phyloP scores from a whole-genome alignment of 2,888 invertebrate genomes.

The Minunthozetes semirufus region DNA sequence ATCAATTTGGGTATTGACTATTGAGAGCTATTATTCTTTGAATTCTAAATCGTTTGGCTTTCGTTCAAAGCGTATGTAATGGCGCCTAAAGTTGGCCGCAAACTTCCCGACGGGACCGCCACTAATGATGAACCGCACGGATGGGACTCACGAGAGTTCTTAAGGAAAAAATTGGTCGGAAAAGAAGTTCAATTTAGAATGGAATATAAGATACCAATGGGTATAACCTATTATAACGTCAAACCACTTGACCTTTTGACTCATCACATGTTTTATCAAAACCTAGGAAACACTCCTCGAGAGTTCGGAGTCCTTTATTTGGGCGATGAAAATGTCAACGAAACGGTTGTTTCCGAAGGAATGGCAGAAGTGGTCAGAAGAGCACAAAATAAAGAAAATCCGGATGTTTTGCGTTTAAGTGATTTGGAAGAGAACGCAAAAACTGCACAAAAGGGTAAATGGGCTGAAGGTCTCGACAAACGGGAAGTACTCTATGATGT shows the following conservation, averaged over 20 bases:
- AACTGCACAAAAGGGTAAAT: constrained; percentile 71
- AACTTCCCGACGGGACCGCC: constrained; percentile 56
- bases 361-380: constrained; percentile 62
- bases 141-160: constrained; percentile 95
- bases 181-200: constrained; percentile 79
- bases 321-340: constrained; percentile 79
- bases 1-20: constrained; percentile 56
- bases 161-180: constrained; percentile 88
- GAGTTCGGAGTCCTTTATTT: neutral
- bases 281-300: neutral
- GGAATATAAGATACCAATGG: constrained; percentile 64
- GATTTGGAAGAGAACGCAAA: constrained; percentile 87
- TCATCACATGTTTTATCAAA: neutral
- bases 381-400: constrained; percentile 31
- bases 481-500: constrained; percentile 69
- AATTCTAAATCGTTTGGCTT: neutral
- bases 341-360: constrained; percentile 80
- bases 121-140: constrained; percentile 86
- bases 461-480: constrained; percentile 56
- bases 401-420: constrained; percentile 26
- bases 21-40: neutral
- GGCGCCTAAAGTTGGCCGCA: constrained; percentile 37
- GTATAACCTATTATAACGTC: constrained; percentile 7
- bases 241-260: neutral
- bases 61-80: constrained; percentile 24